Base-by-base conservation (phyloP, 2,888 invertebrate species). In the Scaptomyza cyrtandrae region DNA sequence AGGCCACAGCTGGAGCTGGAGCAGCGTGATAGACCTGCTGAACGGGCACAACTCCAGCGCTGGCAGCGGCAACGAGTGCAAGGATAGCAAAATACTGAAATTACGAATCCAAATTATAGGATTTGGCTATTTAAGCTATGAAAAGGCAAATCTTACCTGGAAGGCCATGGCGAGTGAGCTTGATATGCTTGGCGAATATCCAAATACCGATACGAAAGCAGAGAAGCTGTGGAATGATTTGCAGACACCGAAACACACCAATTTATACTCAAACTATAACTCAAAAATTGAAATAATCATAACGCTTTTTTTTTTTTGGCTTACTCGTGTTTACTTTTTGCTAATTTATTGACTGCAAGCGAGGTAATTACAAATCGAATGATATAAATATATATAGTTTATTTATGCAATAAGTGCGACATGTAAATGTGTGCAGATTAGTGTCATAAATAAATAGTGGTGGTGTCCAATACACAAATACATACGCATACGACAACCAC, bases 21-120 rank as follows among this genome's bases (percentile, higher is more conserved):
- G 63, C 74, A 10, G 70, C 75, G 24, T 70, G 79, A 55, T 78
- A 89, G 3, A 88, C 72, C 52, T 80, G 87, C 39, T 77, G 84
- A 11, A 77, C 84, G 24, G 91, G 86, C 37, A 90, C 31, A 6
- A 87, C 64, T 29, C 89, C 91, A 45, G 91, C 91, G 68, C 76
- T 89, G 66, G 68, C 90, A 29, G 81, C 73, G 55, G 86, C 86
- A 49, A 89, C 54, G 52, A 90, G 74, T 19, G 90, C 88, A 50
- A 91, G 71, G 50, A 90, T 53, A 45, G 83, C 77, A 46, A 88
- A 55, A 67, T 78, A 87, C 91, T 91, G 67, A 1, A 55, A 44
- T n/a, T 16, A 29, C 3, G 19, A 5, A n/a, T 0, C 0, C 1
- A 39, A 19, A 14, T n/a, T 35, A 3, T 5, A 53, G 49, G 29